phyloP scores from a whole-genome alignment of 2,113 vertebrate species.

The human region DNA sequence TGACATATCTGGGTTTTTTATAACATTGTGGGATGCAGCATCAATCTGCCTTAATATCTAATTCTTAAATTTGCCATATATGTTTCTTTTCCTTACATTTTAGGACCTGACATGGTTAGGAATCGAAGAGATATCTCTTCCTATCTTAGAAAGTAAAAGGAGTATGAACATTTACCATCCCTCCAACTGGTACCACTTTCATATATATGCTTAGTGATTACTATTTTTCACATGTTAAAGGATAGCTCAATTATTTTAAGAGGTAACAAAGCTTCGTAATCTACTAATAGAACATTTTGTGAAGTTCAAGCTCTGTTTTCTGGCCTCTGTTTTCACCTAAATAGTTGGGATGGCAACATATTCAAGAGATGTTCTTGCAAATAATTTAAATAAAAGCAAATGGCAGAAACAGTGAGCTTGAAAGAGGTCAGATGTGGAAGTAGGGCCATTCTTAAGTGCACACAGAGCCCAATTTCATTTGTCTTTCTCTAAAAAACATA shows the following conservation, averaged over 20 bases:
- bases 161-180: not conserved
- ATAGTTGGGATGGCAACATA: not conserved
- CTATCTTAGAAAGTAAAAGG: conserved; percentile 18
- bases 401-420: not conserved
- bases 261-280: not conserved
- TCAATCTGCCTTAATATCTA: conserved; percentile 52
- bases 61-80: not conserved
- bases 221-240: not conserved
- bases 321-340: not conserved
- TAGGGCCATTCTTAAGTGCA: not conserved
- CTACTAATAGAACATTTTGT: not conserved
- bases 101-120: not conserved
- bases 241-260: not conserved
- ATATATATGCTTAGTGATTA: not conserved
- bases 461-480: not conserved
- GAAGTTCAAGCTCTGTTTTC: not conserved
- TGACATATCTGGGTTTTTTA: conserved; percentile 53
- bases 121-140: not conserved
- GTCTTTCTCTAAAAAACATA: not conserved
- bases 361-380: not conserved
- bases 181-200: not conserved
- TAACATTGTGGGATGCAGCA: not conserved
- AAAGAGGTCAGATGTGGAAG: not conserved
- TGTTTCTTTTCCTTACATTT: not conserved
- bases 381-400: conserved; percentile 52